Evolutionary conservation across 2,888 invertebrate species (phyloP), one percentile per base, ranked within the genome.

Genomic region (Pseudococcus jackbeardsleyi): DNA sequence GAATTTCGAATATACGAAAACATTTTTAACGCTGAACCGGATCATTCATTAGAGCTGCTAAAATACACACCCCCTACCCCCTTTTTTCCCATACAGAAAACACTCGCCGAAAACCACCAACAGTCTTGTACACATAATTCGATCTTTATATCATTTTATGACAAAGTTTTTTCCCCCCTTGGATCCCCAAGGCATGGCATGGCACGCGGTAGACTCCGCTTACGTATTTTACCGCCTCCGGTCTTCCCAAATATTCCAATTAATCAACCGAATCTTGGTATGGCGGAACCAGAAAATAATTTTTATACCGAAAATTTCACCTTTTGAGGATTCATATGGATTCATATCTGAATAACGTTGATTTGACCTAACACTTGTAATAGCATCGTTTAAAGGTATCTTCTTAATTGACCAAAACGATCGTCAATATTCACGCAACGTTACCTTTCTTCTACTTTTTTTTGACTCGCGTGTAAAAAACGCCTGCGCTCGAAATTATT

Each of bases 1-100:
- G 50, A 85, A 85, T 33, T 85, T 85, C 59, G 33, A 85, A 33
- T 33, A 85, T 59, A 54, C 12, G 85, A 85, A 85, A 5, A 33
- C 59, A 59, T 59, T 85, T 59, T 85, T 39, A 85, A 85, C 85
- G 85, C 39, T 59, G 33, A 85, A 64, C 59, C 85, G 85, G 59
- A 85, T 85, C 85, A 33, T 85, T 59, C 59, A 39, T 39, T 59
- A 39, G 5, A 59, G 8, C 26, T 2, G 26, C 26, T 33, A 33
- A 33, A 85, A n/a, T 59, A 59, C 15, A 33, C 54, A 48, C 26
- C 84, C 59, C 26, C 22, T 85, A 64, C 19, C 79, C 42, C 15
- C 17, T 42, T 79, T 79, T 8, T 42, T 33, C 3, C 26, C 26
- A 33, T 2, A 33, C 26, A n/a, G 42, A 33, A 72, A 72, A 72